Evolutionary conservation across 2,888 invertebrate species (phyloP).

Genomic region (Conistra vaccinii): DNA sequence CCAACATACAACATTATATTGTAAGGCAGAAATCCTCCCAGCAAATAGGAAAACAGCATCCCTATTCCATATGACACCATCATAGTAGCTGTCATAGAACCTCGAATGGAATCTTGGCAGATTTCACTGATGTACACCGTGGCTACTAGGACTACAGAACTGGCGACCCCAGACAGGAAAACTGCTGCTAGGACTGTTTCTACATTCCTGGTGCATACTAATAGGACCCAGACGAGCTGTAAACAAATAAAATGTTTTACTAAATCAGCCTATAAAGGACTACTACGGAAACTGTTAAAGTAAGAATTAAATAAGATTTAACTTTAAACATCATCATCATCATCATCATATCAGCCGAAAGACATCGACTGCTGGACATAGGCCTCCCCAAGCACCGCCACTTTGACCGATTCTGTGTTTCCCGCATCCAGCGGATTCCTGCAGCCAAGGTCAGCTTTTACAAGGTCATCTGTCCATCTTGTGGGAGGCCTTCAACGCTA

Average conservation of each 20-base stretch:
- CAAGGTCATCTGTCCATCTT: no score
- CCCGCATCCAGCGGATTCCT: no score
- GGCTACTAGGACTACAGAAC: conserved; percentile 51
- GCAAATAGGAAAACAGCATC: conserved; percentile 55
- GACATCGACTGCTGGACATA: no score
- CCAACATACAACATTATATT: conserved; percentile 58
- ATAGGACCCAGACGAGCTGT: conserved; percentile 56
- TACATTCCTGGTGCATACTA: conserved; percentile 52
- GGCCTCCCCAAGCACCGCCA: no score
- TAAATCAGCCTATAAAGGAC: background rate
- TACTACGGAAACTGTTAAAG: background rate
- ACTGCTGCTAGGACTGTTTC: conserved; percentile 53
- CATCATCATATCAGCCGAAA: no score
- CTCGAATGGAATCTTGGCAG: conserved; percentile 67
- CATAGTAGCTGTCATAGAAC: conserved; percentile 57
- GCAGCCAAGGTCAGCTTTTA: no score
- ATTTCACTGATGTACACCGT: conserved; percentile 64
- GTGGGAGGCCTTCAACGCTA: no score
- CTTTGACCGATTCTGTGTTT: no score
- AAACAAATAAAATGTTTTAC: background rate
- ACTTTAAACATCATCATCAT: no score
- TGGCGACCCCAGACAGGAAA: conserved; percentile 59
- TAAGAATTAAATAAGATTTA: background rate
- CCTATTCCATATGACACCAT: conserved; percentile 62
- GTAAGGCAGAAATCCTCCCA: conserved; percentile 57